Evolutionary conservation across 2,113 vertebrate species (phyloP), one percentile per base, ranked within the genome.

Genomic region (Shinisaurus crocodilurus): DNA sequence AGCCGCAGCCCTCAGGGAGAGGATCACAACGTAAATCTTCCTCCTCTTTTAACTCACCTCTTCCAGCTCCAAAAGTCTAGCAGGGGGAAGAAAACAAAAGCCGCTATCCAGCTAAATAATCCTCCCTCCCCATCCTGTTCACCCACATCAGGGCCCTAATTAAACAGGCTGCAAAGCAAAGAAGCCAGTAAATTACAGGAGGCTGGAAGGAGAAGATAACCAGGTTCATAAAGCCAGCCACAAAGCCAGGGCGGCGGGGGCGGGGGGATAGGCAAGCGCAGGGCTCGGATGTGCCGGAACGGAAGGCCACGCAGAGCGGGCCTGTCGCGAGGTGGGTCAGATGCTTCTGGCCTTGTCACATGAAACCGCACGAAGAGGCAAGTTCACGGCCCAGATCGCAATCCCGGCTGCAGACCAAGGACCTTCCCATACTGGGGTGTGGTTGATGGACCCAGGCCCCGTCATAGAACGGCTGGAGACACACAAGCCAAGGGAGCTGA

Each of bases 131-230:
- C 45, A 1, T 83, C 65, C 54, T 84, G 69, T 65, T 84, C 54
- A 23, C 37, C 69, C 45, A 70, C 89, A 79, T 69, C 74, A 80
- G 63, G 82, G 83, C 83, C n/a, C 60, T 90, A 90, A 90, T 90
- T 90, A 90, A 89, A 79, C 54, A 80, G 82, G 43, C 72, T 27
- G 34, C 60, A 72, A 76, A 85, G 83, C 89, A 85, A 50, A 90
- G 89, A 48, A 85, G 82, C 82, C 69, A 80, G 83, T 54, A 79
- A 85, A 85, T 85, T 85, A 70, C 65, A 80, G 82, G 63, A 85
- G 60, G 48, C 88, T 90, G 88, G 82, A 76, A 65, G 74, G 89
- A 50, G 74, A 85, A 54, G 72, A 85, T 77, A 85, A 40, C 74
- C 75, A 32, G 83, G 82, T 79, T 90, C 89, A 57, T 90, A 54